phyloP scores from a whole-genome alignment of 2,888 invertebrate genomes.

The Ochropleura leucogaster region DNA sequence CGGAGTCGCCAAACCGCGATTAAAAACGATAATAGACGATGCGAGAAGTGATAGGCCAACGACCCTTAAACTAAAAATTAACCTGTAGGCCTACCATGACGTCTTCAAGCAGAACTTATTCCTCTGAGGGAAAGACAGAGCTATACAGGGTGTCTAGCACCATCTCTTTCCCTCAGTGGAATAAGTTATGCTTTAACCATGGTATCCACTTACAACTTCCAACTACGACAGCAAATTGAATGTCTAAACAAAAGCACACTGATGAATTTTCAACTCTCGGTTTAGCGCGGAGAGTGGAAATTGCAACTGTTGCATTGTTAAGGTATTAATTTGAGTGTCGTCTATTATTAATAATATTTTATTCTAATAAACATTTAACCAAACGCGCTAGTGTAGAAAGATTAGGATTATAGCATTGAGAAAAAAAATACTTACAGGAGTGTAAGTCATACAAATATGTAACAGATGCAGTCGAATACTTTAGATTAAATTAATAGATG shows the following conservation, averaged over 20 bases:
- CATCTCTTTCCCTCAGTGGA: too few species aligned
- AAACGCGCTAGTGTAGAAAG: slow-evolving; percentile 55
- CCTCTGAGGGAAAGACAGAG: too few species aligned
- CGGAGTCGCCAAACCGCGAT: background rate
- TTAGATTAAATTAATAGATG: slow-evolving; percentile 16
- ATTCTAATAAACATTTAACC: slow-evolving; percentile 51
- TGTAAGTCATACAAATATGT: slow-evolving; percentile 55
- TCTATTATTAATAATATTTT: background rate
- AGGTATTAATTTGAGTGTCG: background rate
- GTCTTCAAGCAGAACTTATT: too few species aligned
- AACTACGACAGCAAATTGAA: background rate
- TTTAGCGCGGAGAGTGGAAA: background rate
- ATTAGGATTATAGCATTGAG: slow-evolving; percentile 35
- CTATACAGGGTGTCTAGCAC: too few species aligned
- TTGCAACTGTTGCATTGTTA: background rate
- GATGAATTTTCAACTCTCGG: background rate
- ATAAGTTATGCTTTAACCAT: too few species aligned
- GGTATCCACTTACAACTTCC: too few species aligned
- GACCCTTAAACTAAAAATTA: too few species aligned
- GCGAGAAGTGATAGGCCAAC: background rate
- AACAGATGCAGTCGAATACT: slow-evolving; percentile 20
- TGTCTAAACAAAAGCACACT: background rate
- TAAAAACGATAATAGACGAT: background rate
- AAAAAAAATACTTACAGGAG: slow-evolving; percentile 61
- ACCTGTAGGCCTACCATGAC: too few species aligned